phyloP scores from a whole-genome alignment of 1,140 invertebrate species.

The Nautilus pompilius region DNA sequence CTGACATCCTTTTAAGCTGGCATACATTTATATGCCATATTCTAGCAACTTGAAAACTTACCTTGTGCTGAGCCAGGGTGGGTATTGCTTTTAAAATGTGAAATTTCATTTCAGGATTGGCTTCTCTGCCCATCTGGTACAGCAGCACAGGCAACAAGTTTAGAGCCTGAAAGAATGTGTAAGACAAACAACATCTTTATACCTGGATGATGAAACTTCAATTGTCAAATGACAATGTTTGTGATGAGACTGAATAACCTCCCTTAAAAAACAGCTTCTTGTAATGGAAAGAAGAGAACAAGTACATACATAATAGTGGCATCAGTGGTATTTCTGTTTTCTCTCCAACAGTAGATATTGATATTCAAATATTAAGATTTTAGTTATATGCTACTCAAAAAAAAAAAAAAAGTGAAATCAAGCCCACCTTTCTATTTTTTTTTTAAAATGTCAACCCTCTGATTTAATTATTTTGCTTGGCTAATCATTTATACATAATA shows the following conservation, averaged over 20 bases:
- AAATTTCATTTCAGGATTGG: constrained; percentile 19
- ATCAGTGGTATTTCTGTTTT: background rate
- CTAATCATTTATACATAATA: background rate
- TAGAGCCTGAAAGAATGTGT: constrained; percentile 22
- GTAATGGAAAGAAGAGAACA: background rate
- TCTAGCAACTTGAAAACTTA: too few relatives aligned
- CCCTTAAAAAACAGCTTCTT: background rate
- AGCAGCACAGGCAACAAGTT: constrained; percentile 34
- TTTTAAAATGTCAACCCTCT: too few relatives aligned
- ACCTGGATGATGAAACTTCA: background rate
- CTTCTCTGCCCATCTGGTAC: constrained; percentile 22
- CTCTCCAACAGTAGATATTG: too few relatives aligned
- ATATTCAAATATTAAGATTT: too few relatives aligned
- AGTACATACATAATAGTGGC: background rate
- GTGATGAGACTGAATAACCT: background rate
- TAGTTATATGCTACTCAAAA: too few relatives aligned
- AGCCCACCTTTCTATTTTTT: too few relatives aligned
- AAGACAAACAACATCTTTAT: background rate
- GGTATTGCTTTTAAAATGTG: constrained; percentile 27
- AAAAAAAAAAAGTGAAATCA: too few relatives aligned
- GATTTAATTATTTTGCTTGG: background rate
- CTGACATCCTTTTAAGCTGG: too few relatives aligned
- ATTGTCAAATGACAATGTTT: background rate
- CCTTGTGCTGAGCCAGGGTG: constrained; percentile 32
- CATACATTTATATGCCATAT: too few relatives aligned